Conservation (phyloP, 2,113 vertebrate genomes). For the Heterotilapia buettikoferi region DNA sequence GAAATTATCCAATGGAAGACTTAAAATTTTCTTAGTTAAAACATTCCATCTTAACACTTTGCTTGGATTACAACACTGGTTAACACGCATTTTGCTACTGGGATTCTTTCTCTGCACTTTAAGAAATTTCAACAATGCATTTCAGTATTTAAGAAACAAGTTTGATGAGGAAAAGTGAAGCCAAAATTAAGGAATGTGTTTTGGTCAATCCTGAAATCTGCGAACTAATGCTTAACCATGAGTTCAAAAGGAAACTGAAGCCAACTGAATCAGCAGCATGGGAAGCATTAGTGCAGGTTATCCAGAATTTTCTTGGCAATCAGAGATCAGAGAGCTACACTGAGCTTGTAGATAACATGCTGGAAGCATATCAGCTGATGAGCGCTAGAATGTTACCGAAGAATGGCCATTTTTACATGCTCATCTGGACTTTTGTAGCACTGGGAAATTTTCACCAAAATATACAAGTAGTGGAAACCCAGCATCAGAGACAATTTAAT, state of each 20-base stretch:
- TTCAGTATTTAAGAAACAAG: not conserved
- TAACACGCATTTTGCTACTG: not conserved
- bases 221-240: not conserved
- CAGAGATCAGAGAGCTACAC: not conserved
- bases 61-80: not conserved
- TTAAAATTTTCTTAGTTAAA: not conserved
- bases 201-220: not conserved
- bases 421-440: not conserved
- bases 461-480: not conserved
- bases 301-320: not conserved
- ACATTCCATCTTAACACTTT: not conserved
- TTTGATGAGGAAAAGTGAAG: not conserved
- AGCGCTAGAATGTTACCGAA: not conserved
- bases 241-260: not conserved
- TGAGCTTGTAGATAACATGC: not conserved
- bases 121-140: not conserved
- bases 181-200: not conserved
- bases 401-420: not conserved
- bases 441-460: not conserved
- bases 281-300: not conserved
- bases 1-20: not conserved
- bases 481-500: not conserved
- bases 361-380: not conserved
- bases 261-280: not conserved
- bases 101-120: fast-evolving